Evolutionary conservation across 2,797 vertebrate species (phyloP).

Genomic region (Mionectes olivaceus): DNA sequence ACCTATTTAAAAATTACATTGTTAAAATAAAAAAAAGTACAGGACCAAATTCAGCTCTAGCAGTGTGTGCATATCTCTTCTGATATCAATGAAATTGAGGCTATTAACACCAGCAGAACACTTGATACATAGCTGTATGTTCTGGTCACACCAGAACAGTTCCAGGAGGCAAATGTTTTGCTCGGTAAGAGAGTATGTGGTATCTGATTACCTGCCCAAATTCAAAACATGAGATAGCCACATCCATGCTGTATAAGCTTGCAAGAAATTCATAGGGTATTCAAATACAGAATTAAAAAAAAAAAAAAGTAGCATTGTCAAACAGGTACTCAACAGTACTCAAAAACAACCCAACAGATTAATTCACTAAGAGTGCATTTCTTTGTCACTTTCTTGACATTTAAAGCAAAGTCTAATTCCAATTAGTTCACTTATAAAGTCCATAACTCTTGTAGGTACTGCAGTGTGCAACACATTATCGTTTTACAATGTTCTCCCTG

Average conservation of each 20-base stretch:
- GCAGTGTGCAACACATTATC: slow-evolving; percentile 83
- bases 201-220: slow-evolving; percentile 55
- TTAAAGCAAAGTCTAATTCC: slow-evolving; percentile 78
- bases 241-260: neutral
- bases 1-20: slow-evolving; percentile 29
- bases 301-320: neutral
- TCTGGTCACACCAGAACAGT: slow-evolving; percentile 61
- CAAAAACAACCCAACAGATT: slow-evolving; percentile 47
- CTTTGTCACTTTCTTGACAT: slow-evolving; percentile 77
- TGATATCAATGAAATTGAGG: neutral
- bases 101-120: slow-evolving; percentile 35
- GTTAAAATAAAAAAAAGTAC: slow-evolving; percentile 53
- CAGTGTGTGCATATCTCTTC: neutral
- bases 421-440: slow-evolving; percentile 86
- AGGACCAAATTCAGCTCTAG: neutral
- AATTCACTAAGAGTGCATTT: slow-evolving; percentile 72
- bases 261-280: slow-evolving; percentile 11
- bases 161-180: slow-evolving; percentile 31
- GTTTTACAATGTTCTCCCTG: slow-evolving; percentile 85
- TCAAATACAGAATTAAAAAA: slow-evolving; percentile 40
- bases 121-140: slow-evolving; percentile 8
- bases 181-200: slow-evolving; percentile 53
- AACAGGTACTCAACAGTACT: slow-evolving; percentile 58
- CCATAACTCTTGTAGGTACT: slow-evolving; percentile 82
- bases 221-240: slow-evolving; percentile 29